These are phyloP conservation scores for Mandrillus leucophaeus DNA, from an alignment of 2,113 vertebrate genomes.

Conservation along the genomic window DNA sequence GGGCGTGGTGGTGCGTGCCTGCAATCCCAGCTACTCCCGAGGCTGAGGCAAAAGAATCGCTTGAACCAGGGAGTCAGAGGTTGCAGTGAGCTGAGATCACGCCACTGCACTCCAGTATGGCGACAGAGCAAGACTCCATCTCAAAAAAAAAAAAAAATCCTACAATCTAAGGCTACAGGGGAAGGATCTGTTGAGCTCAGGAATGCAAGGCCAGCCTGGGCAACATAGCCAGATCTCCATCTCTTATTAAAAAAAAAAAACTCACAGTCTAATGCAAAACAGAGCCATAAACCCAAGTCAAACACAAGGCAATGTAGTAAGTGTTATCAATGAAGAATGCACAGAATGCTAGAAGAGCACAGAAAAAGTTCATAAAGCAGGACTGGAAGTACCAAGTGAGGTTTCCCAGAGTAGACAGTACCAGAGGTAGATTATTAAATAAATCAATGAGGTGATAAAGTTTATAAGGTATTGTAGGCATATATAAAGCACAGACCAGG, in stretches of 20 bases:
- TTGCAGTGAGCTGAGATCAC: too few species aligned
- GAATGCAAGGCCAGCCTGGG: not conserved
- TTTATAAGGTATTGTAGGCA: not conserved
- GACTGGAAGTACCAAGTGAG: not conserved
- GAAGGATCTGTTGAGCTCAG: not conserved
- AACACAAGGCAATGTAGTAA: constrained; percentile 12
- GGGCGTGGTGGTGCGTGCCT: too few species aligned
- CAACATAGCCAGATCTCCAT: not conserved
- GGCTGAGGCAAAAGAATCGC: too few species aligned
- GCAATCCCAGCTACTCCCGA: too few species aligned
- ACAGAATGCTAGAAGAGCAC: not conserved
- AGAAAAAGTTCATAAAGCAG: constrained; percentile 39
- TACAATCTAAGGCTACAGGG: not conserved
- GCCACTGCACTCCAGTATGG: too few species aligned
- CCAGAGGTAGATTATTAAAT: constrained; percentile 39
- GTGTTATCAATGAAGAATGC: not conserved
- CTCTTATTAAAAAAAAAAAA: not conserved
- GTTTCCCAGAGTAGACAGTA: constrained; percentile 27
- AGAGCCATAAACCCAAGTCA: constrained; percentile 1
- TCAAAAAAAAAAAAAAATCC: too few species aligned
- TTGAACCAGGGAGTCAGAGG: too few species aligned
- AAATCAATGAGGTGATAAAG: not conserved
- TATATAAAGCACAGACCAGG: constrained; percentile 3
- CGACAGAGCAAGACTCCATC: too few species aligned
- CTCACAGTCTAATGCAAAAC: not conserved